Base-by-base conservation (phyloP, 2,888 invertebrate species). In the Conus canariensis region DNA sequence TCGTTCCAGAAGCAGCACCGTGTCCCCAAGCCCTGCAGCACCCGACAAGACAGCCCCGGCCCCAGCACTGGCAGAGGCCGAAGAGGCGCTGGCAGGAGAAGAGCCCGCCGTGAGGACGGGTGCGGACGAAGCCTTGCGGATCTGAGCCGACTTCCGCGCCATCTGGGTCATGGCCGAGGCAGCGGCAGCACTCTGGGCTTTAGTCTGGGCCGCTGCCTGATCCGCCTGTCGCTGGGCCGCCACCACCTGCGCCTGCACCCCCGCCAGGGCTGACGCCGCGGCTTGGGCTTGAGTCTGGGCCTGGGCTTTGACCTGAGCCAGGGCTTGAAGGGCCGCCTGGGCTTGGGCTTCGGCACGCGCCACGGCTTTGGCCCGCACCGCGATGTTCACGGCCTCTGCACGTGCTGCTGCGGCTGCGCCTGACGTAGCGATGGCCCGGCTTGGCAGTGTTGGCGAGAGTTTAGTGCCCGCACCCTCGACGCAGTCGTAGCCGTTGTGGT, bases 401-500 rank as follows among this genome's bases (percentile, higher is more conserved):
- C 30, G 85, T 22, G 85, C 85, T 60, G 7, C 14, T 25, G 85
- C 59, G 22, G 16, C 60, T 22, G 64, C 64, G 64, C 64, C 12
- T 64, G 64, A 64, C 12, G 16, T 64, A 16, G 16, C 25, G 25
- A 25, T 64, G 64, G 1, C 16, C 16, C 14, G 45, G 16, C 16
- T 10, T 64, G 3, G 59, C 22, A 16, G 45, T 19, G 14, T 14
- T 8, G 82, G 30, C 10, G 80, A 0, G 25, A 56, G 10, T 16
- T 58, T 22, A 22, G 83, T 1, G n/a, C 9, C 19, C 7, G 58
- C 56, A 14, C 58, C 58, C 25, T n/a, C 22, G 25, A 30, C 60
- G 25, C 85, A 85, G 60, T 85, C 25, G 25, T 85, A 85, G 60
- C 85, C 85, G 60, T 7, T 10, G n/a, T 59, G 59, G 85, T n/a